Conservation (phyloP, 2,797 vertebrate genomes). For the Anguilla obscura region DNA sequence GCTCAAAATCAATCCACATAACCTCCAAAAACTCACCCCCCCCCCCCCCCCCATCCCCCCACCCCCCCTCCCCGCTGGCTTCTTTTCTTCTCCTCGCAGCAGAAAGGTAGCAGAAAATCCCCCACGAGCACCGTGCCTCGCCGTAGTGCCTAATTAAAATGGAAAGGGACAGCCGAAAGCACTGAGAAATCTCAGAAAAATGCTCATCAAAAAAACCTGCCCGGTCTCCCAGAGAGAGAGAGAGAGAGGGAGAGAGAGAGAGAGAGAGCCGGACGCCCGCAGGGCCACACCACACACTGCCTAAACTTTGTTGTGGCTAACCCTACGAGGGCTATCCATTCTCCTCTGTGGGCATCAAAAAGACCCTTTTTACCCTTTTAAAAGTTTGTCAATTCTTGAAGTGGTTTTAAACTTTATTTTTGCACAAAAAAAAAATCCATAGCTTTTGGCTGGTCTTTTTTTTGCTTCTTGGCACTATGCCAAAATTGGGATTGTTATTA, state of each 20-base stretch:
- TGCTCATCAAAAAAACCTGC: not conserved
- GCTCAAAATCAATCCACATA: constrained; percentile 53
- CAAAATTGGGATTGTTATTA: not conserved
- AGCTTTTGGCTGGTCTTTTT: not conserved
- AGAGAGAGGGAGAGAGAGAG: not conserved
- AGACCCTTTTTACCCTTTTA: not conserved
- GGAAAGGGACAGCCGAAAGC: constrained; percentile 41
- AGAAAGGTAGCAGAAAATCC: constrained; percentile 40
- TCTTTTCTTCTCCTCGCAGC: constrained; percentile 40
- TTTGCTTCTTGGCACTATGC: not conserved
- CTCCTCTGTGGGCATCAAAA: not conserved
- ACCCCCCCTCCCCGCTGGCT: constrained; percentile 21
- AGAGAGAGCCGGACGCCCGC: not conserved
- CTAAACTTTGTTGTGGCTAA: not conserved
- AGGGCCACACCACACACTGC: not conserved
- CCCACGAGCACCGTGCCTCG: constrained; percentile 37
- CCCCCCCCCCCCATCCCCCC: not conserved
- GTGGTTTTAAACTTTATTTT: constrained; percentile 4
- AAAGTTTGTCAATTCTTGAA: constrained; percentile 5
- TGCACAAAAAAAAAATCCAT: not conserved
- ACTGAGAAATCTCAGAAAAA: constrained; percentile 29
- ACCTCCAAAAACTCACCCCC: not conserved
- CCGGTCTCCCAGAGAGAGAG: constrained; percentile 8
- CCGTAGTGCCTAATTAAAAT: constrained; percentile 50
- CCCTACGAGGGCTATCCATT: not conserved